A percentile compares a stretch with the other conserved stretches of the same genome.
Conservation (phyloP, 2,113 vertebrate genomes). For the Megaceryle maxima region DNA sequence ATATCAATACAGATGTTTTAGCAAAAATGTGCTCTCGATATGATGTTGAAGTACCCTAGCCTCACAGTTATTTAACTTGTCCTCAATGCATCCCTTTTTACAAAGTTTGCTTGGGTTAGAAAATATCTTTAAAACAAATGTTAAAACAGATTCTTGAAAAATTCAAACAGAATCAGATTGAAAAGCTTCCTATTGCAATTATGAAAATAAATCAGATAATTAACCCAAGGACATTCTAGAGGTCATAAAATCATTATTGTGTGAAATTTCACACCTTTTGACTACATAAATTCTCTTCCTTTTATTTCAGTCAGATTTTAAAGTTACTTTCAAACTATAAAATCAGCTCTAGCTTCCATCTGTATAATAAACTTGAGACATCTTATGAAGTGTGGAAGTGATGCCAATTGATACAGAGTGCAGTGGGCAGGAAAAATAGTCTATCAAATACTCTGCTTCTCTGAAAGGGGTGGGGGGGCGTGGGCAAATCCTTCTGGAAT, state of each 20-base stretch:
- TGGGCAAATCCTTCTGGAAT: not conserved
- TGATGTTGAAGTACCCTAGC: not conserved
- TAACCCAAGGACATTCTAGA: not conserved
- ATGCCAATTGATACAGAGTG: not conserved
- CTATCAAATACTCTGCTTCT: not conserved
- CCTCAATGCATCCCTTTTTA: not conserved
- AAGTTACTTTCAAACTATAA: not conserved
- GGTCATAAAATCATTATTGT: not conserved
- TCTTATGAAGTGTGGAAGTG: not conserved
- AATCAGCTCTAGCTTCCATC: not conserved
- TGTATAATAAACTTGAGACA: not conserved
- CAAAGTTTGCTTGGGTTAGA: not conserved
- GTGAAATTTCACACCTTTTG: not conserved
- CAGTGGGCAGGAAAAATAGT: not conserved
- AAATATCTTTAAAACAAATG: not conserved
- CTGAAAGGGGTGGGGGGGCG: not conserved
- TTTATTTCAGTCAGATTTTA: not conserved
- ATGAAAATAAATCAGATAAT: not conserved
- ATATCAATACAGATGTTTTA: not conserved
- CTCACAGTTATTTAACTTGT: not conserved
- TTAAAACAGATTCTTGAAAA: not conserved
- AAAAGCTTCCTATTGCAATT: not conserved
- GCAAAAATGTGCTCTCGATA: not conserved
- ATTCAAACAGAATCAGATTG: not conserved
- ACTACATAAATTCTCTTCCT: not conserved